Base-by-base conservation (phyloP, 2,797 vertebrate species). In the Sparus aurata region DNA sequence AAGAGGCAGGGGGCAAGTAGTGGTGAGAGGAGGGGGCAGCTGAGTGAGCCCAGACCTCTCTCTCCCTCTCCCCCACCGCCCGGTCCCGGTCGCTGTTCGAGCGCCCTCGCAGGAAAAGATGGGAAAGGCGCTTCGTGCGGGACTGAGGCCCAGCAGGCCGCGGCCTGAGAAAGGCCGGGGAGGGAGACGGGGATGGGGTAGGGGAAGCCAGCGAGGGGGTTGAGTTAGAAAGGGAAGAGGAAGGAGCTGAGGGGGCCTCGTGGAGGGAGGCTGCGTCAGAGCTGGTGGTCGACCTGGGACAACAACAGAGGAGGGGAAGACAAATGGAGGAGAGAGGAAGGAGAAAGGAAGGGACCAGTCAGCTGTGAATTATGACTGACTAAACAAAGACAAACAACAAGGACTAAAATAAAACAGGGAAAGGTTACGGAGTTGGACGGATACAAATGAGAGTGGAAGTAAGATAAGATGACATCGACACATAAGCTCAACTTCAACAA, bases 61-160 rank as follows among this genome's bases (percentile, higher is more conserved):
- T 89, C 86, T 95, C 93, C 88, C 82, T 86, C 69, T 94, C 96
- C 79, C 95, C 85, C 30, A 95, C 88, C 1, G 95, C 87, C 65
- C 95, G 89, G 84, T 96, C 93, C 83, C 95, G 85, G 91, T 96
- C 96, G 22, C 94, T 97, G 85, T 96, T 96, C 17, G 96, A 96
- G 80, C 96, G 94, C 79, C 96, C 95, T 87, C 94, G 92, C 82
- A 96, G 95, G 88, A 98, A 96, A 57, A 98, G 95, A 46, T 97
- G 96, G 43, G 97, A 98, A 62, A 98, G 95, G 52, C 97, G 96
- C 88, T 98, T 98, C 75, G 97, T 94, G 5, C 97, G 96, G 60
- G 95, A 96, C 87, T 96, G 95, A 77, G 95, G 84, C 77, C 84
- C 94, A 55, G 92, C 94, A 8, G 95, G 93, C 27, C 95, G 93